Evolutionary conservation across 2,888 invertebrate genomes (phyloP), one percentile per base, ranked within the genome.

Genomic region (Drosophila peninsularis): DNA sequence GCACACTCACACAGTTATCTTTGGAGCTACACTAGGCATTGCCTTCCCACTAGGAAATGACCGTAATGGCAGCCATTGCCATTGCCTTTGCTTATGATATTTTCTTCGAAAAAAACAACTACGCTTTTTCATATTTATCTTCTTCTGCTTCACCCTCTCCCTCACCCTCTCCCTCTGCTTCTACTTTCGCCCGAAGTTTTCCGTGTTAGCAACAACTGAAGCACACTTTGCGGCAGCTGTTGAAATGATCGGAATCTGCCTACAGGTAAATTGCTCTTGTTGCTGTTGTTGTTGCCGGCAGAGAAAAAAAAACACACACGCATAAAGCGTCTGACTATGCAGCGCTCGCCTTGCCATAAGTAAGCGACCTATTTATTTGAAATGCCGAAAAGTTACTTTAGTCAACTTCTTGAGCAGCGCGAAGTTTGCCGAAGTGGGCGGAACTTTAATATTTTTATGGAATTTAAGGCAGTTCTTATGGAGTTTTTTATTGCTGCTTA

Each of bases 61-160:
- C 88, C 83, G 71, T 86, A 89, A 87, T 85, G 72, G 74, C 84
- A 76, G 71, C 83, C 68, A 73, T 70, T 82, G 27, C 55, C 55
- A 57, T 74, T 79, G 45, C 55, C 58, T 54, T 76, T 82, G 82
- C 89, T 89, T 88, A 84, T 89, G 75, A 84, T 84, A 80, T 87
- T 81, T 77, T 64, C 42, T 21, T 13, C 13, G 0, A 10, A 27
- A 45, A 27, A 47, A 47, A 30, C 69, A 84, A 82, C 78, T 70
- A 71, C 76, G 78, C 67, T 82, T 75, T 82, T 49, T 61, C 73
- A 60, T 68, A 62, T 71, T 71, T 71, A 47, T 2, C 36, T 14
- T 0, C 21, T 52, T 57, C 52, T 62, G 3, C 24, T 24, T 5
- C 24, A 0, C 24, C 24, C 24, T 24, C 24, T 24, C 3, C n/a